phyloP scores from a whole-genome alignment of 2,888 invertebrate species.

The Andrena fulva region DNA sequence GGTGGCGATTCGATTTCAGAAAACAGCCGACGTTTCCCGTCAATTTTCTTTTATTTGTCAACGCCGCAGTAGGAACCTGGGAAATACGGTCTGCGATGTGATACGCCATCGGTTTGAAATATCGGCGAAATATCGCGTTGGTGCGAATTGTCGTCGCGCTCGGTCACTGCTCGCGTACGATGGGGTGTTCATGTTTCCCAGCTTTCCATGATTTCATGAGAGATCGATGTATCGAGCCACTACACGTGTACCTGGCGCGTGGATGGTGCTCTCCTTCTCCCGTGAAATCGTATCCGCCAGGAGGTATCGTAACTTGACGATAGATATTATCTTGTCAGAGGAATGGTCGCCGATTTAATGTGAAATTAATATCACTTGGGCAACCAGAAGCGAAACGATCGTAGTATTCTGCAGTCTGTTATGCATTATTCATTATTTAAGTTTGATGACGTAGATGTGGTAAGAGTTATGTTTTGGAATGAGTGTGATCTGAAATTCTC shows the following conservation, averaged over 20 bases:
- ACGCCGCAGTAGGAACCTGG: slow-evolving; percentile 28
- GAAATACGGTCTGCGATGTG: slow-evolving; percentile 30
- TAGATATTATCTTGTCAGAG: slow-evolving; percentile 17
- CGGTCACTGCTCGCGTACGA: not conserved
- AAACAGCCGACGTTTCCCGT: slow-evolving; percentile 17
- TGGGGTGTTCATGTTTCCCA: slow-evolving; percentile 1
- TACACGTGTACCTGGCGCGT: not conserved
- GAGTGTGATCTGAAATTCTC: no score
- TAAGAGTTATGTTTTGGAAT: no score
- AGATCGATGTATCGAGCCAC: slow-evolving; percentile 43
- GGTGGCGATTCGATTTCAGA: slow-evolving; percentile 34
- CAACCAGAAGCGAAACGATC: not conserved
- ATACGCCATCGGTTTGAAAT: slow-evolving; percentile 45
- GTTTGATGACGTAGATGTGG: no score
- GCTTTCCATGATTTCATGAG: slow-evolving; percentile 37
- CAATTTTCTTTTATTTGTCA: slow-evolving; percentile 49
- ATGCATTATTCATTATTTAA: no score
- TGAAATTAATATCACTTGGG: not conserved
- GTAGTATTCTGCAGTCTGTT: not conserved
- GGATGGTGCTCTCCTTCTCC: not conserved
- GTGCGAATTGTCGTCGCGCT: slow-evolving; percentile 14
- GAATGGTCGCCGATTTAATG: not conserved
- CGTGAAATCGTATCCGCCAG: slow-evolving; percentile 16
- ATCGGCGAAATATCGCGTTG: slow-evolving; percentile 37
- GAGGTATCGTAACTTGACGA: slow-evolving; percentile 7